A percentile compares a stretch with the other conserved stretches of the same genome.
Conservation (phyloP, 2,113 vertebrate species). For the Ammodytes dubius region DNA sequence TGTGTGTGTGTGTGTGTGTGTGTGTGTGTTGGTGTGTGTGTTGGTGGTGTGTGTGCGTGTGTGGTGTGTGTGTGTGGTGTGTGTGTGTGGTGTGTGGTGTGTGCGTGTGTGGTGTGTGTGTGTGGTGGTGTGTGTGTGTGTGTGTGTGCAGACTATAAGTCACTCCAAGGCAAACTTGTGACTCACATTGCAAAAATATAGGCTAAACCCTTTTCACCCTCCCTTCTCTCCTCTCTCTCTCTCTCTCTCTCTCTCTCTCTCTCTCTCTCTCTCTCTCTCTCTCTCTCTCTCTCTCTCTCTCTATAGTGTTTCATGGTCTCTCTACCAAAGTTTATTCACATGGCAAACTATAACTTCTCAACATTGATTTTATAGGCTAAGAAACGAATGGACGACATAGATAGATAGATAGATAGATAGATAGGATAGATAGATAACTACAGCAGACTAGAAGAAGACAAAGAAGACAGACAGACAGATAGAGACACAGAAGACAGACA, state of each 20-base stretch:
- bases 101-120: constrained; percentile 29
- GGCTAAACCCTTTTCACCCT: constrained; percentile 1
- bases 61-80: neutral
- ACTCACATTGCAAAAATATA: constrained; percentile 43
- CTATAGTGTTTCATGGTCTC: neutral
- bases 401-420: too few species aligned
- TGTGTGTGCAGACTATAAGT: constrained; percentile 30
- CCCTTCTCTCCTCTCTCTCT: neutral
- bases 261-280: constrained; percentile 6
- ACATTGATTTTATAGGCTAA: neutral
- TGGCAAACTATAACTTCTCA: neutral
- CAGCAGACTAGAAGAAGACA: too few species aligned
- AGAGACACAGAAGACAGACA: too few species aligned
- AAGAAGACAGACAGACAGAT: neutral
- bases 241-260: constrained; percentile 8
- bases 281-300: constrained; percentile 24
- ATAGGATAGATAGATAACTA: too few species aligned
- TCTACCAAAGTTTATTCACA: neutral
- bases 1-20: too few species aligned
- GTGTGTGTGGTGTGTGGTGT: constrained; percentile 23
- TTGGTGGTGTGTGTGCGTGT: constrained; percentile 7
- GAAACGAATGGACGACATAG: too few species aligned
- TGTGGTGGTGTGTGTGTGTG: constrained; percentile 15
- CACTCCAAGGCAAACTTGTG: constrained; percentile 49
- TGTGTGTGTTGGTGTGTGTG: neutral